Base-by-base conservation (phyloP, 1,140 invertebrate genomes). In the Lepidurus apus region DNA sequence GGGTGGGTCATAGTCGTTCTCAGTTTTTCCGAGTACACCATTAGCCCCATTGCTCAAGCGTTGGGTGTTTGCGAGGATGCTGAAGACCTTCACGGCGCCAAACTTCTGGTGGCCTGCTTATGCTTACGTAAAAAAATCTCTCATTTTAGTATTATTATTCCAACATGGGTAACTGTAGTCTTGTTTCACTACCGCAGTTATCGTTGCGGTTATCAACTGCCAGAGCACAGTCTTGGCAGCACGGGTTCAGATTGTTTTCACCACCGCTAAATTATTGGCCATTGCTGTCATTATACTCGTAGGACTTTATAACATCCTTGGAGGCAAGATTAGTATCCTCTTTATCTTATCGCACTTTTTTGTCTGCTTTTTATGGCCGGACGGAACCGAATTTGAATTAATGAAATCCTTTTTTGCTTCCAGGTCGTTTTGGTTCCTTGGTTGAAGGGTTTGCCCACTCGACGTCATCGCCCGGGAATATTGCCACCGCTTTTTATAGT, bases 401-500 rank as follows among this genome's bases (percentile, higher is more conserved):
- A 65, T 5, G 6, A 21, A 17, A 65, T n/a, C 17, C 17, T 65
- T 11, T 74, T 75, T 44, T 42, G n/a, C n/a, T 82, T 82, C 74
- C 86, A 90, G 93, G 93, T 87, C 93, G 94, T 85, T 93, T 93
- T 77, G 92, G 96, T 86, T 91, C 98, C 88, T 91, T 98, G 84
- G 88, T 89, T 82, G 89, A 91, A 85, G 91, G 95, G 81, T 98
- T 98, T 86, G 91, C 26, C 43, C 83, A 91, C 91, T 92, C 92
- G 21, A 88, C 90, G 79, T 88, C 87, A n/a, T 91, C 91, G 47
- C 83, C 96, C 81, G 95, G 95, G 42, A 92, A 93, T 85, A 91
- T 98, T 76, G 96, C 96, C 8, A 94, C 96, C 9, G 97, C 96
- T 65, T 99, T 99, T 87, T 98, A 98, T 86, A 96, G 93, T 9